Evolutionary conservation across 1,140 invertebrate species (phyloP).

Genomic region (Periplaneta americana): DNA sequence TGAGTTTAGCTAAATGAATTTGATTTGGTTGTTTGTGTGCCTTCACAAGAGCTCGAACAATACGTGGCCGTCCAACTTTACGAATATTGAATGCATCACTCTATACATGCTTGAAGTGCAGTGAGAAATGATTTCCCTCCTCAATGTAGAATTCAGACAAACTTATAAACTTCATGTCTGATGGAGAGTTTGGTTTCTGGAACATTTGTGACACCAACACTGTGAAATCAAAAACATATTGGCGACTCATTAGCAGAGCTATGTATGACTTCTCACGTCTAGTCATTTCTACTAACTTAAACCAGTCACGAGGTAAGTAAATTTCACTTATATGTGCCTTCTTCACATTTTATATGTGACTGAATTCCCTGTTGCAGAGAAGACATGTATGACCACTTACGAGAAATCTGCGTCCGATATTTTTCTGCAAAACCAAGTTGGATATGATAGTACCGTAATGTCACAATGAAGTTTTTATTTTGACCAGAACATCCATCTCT

Average conservation of each 20-base stretch:
- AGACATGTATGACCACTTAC: not conserved
- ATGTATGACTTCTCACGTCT: not conserved
- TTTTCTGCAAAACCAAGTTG: not conserved
- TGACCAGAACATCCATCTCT: not conserved
- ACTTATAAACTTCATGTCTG: not conserved
- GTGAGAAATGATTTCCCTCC: not conserved
- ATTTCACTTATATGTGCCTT: not conserved
- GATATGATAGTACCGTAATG: not conserved
- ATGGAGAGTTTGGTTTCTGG: not conserved
- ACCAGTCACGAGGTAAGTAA: not conserved
- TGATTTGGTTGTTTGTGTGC: not conserved
- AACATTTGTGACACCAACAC: not conserved
- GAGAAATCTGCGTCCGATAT: not conserved
- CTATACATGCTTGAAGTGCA: not conserved
- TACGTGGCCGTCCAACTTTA: not conserved
- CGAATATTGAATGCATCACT: not conserved
- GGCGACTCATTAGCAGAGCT: not conserved
- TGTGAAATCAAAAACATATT: not conserved
- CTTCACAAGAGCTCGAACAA: not conserved
- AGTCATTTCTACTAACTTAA: not conserved
- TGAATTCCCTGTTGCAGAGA: not conserved
- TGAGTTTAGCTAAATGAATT: not conserved
- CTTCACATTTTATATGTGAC: not conserved
- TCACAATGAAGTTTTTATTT: not conserved
- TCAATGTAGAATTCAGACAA: not conserved